Evolutionary conservation across 2,888 invertebrate species (phyloP), one percentile per base, ranked within the genome.

Genomic region (Melikaiella ostensackeni): DNA sequence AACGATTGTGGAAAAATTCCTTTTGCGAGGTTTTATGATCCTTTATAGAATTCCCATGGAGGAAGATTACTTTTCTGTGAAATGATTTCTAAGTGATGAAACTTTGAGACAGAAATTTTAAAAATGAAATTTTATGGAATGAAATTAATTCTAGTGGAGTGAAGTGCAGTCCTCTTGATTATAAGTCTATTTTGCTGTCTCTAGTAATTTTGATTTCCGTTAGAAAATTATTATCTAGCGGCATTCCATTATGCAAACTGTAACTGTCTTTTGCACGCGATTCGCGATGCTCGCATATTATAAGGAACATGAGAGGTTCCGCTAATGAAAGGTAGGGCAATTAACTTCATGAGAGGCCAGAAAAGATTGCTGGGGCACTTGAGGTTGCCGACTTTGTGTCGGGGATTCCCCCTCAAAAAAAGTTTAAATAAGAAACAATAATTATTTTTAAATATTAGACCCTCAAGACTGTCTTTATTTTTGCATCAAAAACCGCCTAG

Each of bases 201-300:
- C 50, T 9, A n/a, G n/a, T n/a, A 5, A 50, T 50, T 46, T 50
- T 50, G n/a, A n/a, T n/a, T n/a, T n/a, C 50, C 50, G 50, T 50
- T 50, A 50, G 50, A n/a, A 50, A 50, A 50, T 50, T 50, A n/a
- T 50, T n/a, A n/a, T 16, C 50, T n/a, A 16, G 50, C 50, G 50
- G 50, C n/a, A 50, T 50, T 50, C 50, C 50, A n/a, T n/a, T 42
- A 16, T n/a, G n/a, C 2, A 50, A 50, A 50, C n/a, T 50, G 50
- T 50, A 50, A 50, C 50, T 50, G 50, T 50, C 50, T n/a, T 50
- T 50, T 50, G 50, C 50, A 50, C 50, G 50, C 50, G 8, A n/a
- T 50, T 50, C n/a, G 50, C 7, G 2, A 16, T n/a, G 50, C 50
- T 19, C n/a, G n/a, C 50, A 50, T 50, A 50, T 50, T n/a, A 50